These are phyloP conservation scores for Neelides sp. DNA, from an alignment of 1,140 invertebrate genomes.

Conservation along the genomic window DNA sequence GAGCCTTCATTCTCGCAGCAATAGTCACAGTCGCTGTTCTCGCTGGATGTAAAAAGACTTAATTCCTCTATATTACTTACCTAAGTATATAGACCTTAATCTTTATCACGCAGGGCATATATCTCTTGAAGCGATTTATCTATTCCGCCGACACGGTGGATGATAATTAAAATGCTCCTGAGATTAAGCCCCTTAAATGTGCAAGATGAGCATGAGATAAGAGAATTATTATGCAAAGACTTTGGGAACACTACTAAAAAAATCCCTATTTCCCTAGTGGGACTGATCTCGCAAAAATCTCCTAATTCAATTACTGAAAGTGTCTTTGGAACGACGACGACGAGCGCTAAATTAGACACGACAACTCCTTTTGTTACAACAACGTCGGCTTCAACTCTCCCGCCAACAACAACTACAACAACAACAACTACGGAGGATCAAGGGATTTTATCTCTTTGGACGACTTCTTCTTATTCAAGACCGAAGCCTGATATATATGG, in stretches of 20 bases:
- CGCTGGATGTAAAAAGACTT: conserved; percentile 36
- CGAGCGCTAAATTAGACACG: background rate
- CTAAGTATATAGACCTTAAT: background rate
- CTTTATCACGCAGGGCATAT: no score
- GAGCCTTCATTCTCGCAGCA: conserved; percentile 45
- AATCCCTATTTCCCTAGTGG: conserved; percentile 17
- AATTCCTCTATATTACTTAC: background rate
- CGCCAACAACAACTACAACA: background rate
- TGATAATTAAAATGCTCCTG: background rate
- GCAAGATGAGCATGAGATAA: no score
- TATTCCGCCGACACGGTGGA: background rate
- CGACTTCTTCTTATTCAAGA: no score
- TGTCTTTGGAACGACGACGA: conserved; percentile 13
- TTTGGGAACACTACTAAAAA: background rate
- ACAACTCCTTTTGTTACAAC: background rate
- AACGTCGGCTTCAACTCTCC: background rate
- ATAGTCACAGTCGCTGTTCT: conserved; percentile 56
- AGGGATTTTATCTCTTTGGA: no score
- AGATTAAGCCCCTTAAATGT: no score
- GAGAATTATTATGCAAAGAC: no score
- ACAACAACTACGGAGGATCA: conserved; percentile 10
- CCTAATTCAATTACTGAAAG: conserved; percentile 10
- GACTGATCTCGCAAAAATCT: conserved; percentile 22
- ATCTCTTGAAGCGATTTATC: background rate
- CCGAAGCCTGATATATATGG: no score